These are phyloP conservation scores for Orthosia gracilis DNA, from an alignment of 2,888 invertebrate genomes.

Conservation along the genomic window DNA sequence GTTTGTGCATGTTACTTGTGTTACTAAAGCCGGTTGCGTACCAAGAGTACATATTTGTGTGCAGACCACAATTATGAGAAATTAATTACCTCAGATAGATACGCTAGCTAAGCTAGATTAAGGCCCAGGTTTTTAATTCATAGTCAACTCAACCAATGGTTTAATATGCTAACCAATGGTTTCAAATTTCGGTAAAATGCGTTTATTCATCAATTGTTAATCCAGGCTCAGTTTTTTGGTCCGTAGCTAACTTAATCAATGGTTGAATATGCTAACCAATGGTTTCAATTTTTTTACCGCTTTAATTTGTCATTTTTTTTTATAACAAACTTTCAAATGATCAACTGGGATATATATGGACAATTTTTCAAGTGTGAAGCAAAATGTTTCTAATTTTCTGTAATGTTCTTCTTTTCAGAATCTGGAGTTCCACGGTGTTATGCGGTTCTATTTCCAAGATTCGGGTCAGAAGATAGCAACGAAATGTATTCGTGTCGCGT, in stretches of 20 bases:
- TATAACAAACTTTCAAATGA: too few relatives aligned
- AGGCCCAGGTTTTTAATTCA: too few relatives aligned
- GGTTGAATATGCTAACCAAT: too few relatives aligned
- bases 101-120: neutral
- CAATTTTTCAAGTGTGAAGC: neutral
- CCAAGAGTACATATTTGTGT: neutral
- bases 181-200: too few relatives aligned
- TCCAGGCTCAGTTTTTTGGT: too few relatives aligned
- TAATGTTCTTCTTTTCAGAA: conserved; percentile 92
- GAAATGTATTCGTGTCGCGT: conserved; percentile 99
- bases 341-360: neutral
- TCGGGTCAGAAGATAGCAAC: conserved; percentile 99
- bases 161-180: too few relatives aligned
- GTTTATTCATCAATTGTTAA: too few relatives aligned
- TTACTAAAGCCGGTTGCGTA: neutral
- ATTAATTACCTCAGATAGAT: neutral
- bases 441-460: conserved; percentile 99
- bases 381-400: conserved; percentile 5
- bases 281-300: too few relatives aligned
- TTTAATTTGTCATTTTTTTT: too few relatives aligned
- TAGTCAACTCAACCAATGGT: too few relatives aligned
- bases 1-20: conserved; percentile 16
- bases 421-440: conserved; percentile 99
- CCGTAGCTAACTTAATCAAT: too few relatives aligned
- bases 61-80: neutral